Evolutionary conservation across 2,113 vertebrate genomes (phyloP), one percentile per base, ranked within the genome.

Genomic region (Ginglymostoma cirratum): DNA sequence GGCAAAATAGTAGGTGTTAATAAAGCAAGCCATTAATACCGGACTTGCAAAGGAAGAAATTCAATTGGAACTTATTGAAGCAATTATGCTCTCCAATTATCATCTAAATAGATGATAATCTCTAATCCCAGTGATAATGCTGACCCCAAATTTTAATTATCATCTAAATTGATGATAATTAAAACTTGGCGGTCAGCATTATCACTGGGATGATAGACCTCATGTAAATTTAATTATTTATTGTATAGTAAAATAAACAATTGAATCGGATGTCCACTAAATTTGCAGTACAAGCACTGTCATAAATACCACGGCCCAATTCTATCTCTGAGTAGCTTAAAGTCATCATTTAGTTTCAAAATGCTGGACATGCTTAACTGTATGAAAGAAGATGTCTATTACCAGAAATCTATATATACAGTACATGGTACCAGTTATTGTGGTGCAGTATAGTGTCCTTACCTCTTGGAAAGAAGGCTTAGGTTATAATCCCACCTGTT

Each of bases 271-370:
- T 30, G 12, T 65, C 52, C 61, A 34, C 15, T 61, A 17, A 1
- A 89, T 92, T 92, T 92, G 89, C 55, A 55, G 24, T 89, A 52
- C 45, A 52, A 86, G 85, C 85, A 86, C 21, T 34, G 30, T 34
- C 15, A 12, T 27, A 61, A 92, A 92, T 19, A 92, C 61, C 14
- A 15, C 65, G 65, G 65, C 89, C 61, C 55, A 65, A 4, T n/a
- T n/a, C n/a, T n/a, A n/a, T 92, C 76, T 92, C 65, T 55, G 65
- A 92, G 55, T n/a, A 15, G 14, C 17, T 92, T 92, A 65, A 92
- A 55, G 65, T 55, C 89, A 92, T 92, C 89, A 65, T 65, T 92
- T 92, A 65, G 15, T 92, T 92, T 92, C 89, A 92, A 92, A 92
- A 65, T n/a, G 65, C 55, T 65, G 55, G 34, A 65, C 89, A 65